A percentile compares a stretch with the other conserved stretches of the same genome.
These are phyloP conservation scores for Noctuana brunneofusca DNA, from an alignment of 2,888 invertebrate species.

Conservation along the genomic window DNA sequence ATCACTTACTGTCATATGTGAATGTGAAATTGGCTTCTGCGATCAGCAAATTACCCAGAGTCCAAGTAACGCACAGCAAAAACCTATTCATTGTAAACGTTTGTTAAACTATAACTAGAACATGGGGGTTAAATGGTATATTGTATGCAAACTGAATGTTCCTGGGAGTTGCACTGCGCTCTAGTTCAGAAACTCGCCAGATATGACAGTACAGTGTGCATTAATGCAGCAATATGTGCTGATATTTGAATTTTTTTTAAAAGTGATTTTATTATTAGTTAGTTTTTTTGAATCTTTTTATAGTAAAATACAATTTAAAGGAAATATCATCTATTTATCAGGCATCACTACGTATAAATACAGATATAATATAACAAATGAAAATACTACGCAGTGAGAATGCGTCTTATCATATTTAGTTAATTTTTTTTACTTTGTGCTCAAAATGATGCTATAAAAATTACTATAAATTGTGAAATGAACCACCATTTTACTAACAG, in stretches of 20 bases:
- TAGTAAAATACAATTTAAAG: too few species aligned
- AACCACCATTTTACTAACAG: too few species aligned
- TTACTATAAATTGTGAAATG: too few species aligned
- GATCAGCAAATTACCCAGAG: constrained; percentile 23
- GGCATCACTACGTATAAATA: too few species aligned
- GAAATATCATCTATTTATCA: too few species aligned
- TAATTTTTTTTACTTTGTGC: too few species aligned
- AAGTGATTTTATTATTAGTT: neutral
- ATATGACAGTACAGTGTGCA: constrained; percentile 38
- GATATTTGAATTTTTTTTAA: neutral
- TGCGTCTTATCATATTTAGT: too few species aligned
- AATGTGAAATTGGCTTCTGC: constrained; percentile 47
- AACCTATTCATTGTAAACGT: constrained; percentile 42
- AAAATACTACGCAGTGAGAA: too few species aligned
- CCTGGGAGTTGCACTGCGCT: constrained; percentile 29
- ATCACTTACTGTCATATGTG: constrained; percentile 50
- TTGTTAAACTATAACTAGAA: constrained; percentile 7
- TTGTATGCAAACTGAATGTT: constrained; percentile 30
- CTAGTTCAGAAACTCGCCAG: constrained; percentile 39
- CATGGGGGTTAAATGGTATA: constrained; percentile 26
- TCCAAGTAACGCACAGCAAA: constrained; percentile 36
- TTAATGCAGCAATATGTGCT: constrained; percentile 30
- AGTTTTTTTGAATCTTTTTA: too few species aligned
- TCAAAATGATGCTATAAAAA: too few species aligned
- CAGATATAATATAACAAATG: too few species aligned